These are phyloP conservation scores for Dasysyrphus albostriatus DNA, from an alignment of 2,888 invertebrate genomes.

Conservation along the genomic window DNA sequence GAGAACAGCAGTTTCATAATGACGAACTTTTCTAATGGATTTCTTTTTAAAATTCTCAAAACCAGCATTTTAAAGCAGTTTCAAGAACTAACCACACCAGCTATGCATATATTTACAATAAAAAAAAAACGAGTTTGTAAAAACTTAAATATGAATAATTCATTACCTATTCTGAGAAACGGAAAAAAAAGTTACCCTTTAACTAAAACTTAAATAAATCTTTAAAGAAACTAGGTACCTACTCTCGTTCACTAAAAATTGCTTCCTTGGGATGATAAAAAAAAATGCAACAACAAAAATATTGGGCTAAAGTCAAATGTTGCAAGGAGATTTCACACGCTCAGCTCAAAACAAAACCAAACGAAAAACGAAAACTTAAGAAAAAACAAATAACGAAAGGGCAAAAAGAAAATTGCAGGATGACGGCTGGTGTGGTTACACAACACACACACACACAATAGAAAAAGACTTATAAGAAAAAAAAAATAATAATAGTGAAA, in stretches of 20 bases:
- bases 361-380: constrained; percentile 15
- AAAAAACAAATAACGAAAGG: constrained; percentile 28
- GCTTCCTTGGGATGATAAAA: constrained; percentile 12
- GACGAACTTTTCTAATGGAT: not conserved
- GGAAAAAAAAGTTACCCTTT: constrained; percentile 21
- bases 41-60: constrained; percentile 26
- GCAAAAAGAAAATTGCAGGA: constrained; percentile 31
- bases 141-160: constrained; percentile 47
- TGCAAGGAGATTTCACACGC: constrained; percentile 34
- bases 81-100: constrained; percentile 2
- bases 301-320: constrained; percentile 51
- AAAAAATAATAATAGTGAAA: constrained; percentile 17
- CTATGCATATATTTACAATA: not conserved
- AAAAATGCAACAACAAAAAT: constrained; percentile 6
- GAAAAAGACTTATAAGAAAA: not conserved
- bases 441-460: not conserved
- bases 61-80: constrained; percentile 29
- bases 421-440: constrained; percentile 43
- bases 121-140: not conserved
- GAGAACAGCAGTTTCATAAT: not conserved
- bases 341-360: constrained; percentile 4
- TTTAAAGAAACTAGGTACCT: constrained; percentile 40
- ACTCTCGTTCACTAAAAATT: constrained; percentile 24
- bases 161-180: not conserved
- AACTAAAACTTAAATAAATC: constrained; percentile 58